Base-by-base conservation (phyloP, 2,113 vertebrate species). In the Haemorhous mexicanus region DNA sequence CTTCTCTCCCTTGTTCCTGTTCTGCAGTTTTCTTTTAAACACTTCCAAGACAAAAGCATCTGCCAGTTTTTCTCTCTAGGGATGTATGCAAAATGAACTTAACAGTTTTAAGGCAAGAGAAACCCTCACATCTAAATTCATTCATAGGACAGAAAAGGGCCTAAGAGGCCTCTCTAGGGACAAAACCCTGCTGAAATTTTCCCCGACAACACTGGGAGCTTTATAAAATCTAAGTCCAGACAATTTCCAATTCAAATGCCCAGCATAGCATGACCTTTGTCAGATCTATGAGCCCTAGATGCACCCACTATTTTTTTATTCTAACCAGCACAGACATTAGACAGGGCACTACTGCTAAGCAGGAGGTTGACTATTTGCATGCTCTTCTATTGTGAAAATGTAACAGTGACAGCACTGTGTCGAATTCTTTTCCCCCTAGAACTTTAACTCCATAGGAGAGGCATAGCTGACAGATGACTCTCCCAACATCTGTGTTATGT, bases 231-330 rank as follows among this genome's bases (percentile, higher is more conserved):
- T 98, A 97, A 96, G 98, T 98, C 98, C 98, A 98, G 98, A 99
- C 99, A 99, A 99, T 99, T 99, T 99, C 99, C 99, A 99, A 99
- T 99, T 99, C 99, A 99, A 99, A 99, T 99, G 97, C 96, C 98
- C 97, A 97, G 90, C 98, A 98, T 97, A 96, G 98, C 98, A 98
- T 98, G 99, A 98, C 99, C 98, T 99, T 99, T 99, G 98, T 99
- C 98, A 98, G 98, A 98, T 98, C 98, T 98, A 98, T 82, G 98
- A 98, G 98, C 94, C 98, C 97, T 97, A 96, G 96, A 98, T 98
- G 98, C 97, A 98, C 94, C 98, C 98, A 98, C 97, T 98, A 98
- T 98, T 98, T 98, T 97, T 98, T 98, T 98, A 98, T 98, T 98
- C 98, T 98, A 98, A 98, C 97, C 97, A 98, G 98, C 98, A 98